Evolutionary conservation across 1,140 invertebrate genomes (phyloP), one percentile per base, ranked within the genome.

Genomic region (Halesus radiatus): DNA sequence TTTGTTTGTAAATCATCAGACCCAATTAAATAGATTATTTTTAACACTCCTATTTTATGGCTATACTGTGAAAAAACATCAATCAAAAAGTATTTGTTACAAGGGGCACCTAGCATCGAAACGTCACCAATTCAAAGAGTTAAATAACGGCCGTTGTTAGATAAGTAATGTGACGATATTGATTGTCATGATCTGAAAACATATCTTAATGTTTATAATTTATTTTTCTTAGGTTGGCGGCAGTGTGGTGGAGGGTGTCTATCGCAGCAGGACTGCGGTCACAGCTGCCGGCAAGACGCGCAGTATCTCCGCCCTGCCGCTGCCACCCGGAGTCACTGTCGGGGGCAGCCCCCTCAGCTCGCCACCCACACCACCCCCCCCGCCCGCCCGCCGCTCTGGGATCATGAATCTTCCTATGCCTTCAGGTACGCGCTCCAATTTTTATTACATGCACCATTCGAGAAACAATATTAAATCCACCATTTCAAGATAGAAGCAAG

Each of bases 321-420:
- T 97, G 90, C 95, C 95, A 45, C 95, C 95, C n/a, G 95, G 95
- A 70, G 92, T 94, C 88, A 92, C 93, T 1, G 79, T 88, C 45
- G 93, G 90, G 78, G 93, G 94, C 72, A 94, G 94, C 22, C 94
- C 94, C 0, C 91, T 94, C 0, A 93, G 92, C 6, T 91, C 92
- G 90, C 84, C 93, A 93, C 8, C 89, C 90, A 2, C 89, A 6
- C 87, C 90, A 3, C 87, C 89, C 79, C 90, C 89, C 0, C 86
- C 88, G 53, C 77, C 50, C 5, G 23, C 18, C 5, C 10, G 88
- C 86, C 77, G 26, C 6, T 50, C 74, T 77, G 91, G 94, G 76
- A 95, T 97, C 81, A 95, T 95, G 87, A 96, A 96, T 88, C 88
- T 98, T 79, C 96, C 96, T 3, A 95, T 98, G 94, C 96, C 96